phyloP scores from a whole-genome alignment of 2,113 vertebrate species.

The Malurus melanocephalus region DNA sequence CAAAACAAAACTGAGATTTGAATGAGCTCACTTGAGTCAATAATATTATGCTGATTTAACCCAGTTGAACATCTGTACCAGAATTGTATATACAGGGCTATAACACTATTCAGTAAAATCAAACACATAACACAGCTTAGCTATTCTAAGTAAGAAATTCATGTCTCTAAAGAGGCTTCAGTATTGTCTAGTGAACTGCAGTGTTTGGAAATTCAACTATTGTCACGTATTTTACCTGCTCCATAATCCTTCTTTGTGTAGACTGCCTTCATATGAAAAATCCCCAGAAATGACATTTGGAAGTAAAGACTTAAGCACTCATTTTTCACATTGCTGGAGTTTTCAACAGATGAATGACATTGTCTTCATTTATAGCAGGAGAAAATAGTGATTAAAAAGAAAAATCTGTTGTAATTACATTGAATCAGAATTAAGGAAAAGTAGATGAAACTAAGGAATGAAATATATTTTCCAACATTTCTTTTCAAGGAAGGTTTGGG shows the following conservation, averaged over 20 bases:
- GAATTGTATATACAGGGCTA: neutral
- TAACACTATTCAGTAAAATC: constrained; percentile 3
- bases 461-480: neutral
- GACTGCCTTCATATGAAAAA: neutral
- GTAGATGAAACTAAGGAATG: neutral
- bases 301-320: neutral
- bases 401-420: neutral
- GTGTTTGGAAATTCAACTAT: neutral
- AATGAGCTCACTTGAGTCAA: neutral
- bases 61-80: neutral
- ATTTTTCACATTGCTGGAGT: neutral
- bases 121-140: neutral
- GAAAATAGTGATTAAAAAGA: accelerated
- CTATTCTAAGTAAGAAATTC: neutral
- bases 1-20: neutral
- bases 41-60: constrained; percentile 27
- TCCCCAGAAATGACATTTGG: neutral
- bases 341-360: neutral
- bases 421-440: neutral
- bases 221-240: neutral
- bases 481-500: neutral
- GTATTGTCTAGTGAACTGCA: neutral
- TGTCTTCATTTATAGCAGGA: neutral
- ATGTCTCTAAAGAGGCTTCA: neutral
- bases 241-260: neutral